Percentiles rank a stretch among this genome's conserved stretches.
Conservation (phyloP, 2,113 vertebrate species). For the Condylura cristata region DNA sequence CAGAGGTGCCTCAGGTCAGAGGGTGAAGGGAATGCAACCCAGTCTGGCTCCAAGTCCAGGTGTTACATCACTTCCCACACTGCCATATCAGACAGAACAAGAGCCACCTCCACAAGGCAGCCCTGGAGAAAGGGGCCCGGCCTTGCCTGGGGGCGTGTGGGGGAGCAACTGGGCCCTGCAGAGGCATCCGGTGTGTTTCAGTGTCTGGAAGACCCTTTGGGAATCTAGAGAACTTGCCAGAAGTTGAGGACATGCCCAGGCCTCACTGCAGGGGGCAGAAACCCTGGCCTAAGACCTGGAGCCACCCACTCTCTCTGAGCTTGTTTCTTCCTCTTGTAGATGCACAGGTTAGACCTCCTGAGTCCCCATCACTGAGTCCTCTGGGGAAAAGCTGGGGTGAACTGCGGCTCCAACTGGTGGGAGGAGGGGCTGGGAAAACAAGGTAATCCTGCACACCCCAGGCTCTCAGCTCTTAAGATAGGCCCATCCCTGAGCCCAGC, state of each 20-base stretch:
- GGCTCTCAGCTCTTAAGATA: neutral
- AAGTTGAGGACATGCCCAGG: neutral
- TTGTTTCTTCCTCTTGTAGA: neutral
- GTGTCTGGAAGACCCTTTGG: neutral
- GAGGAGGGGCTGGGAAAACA: neutral
- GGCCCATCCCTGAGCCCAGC: neutral
- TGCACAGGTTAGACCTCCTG: neutral
- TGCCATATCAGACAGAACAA: neutral
- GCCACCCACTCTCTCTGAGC: neutral
- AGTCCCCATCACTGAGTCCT: neutral
- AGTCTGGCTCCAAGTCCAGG: neutral
- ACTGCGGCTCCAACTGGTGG: neutral
- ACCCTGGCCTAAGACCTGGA: neutral
- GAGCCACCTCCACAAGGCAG: neutral
- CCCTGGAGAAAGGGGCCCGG: neutral
- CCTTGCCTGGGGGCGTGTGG: neutral
- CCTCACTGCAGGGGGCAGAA: neutral
- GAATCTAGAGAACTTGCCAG: neutral
- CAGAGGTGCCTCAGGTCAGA: neutral
- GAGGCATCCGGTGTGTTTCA: neutral
- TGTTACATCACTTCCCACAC: no score
- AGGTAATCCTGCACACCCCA: no score
- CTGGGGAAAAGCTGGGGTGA: neutral
- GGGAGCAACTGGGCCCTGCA: neutral
- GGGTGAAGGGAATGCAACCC: neutral